phyloP scores from a whole-genome alignment of 2,888 invertebrate species.

The Hedychridium roseum region DNA sequence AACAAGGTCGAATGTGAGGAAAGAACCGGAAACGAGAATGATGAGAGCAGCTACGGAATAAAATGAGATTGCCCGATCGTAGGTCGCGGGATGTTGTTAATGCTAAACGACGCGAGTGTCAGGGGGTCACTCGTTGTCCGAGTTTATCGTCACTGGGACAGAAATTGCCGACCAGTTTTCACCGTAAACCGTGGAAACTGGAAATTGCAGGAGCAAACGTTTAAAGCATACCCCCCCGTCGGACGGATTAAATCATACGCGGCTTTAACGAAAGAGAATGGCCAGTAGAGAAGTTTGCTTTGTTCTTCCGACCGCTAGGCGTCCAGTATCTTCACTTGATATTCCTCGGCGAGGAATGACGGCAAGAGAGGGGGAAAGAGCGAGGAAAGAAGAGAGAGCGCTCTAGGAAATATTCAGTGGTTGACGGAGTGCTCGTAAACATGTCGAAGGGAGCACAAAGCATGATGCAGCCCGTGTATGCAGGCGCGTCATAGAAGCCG shows the following conservation, averaged over 20 bases:
- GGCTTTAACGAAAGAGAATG: too few relatives aligned
- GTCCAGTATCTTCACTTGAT: too few relatives aligned
- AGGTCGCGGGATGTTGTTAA: constrained; percentile 19
- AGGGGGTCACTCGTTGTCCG: constrained; percentile 10
- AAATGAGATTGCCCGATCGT: constrained; percentile 13
- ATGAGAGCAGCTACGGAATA: too few relatives aligned
- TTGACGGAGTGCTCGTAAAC: constrained; percentile 39
- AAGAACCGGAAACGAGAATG: constrained; percentile 13
- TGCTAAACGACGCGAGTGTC: constrained; percentile 17
- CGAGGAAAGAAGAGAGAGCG: constrained; percentile 14
- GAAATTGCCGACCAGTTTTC: constrained; percentile 1
- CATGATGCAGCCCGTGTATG: background rate
- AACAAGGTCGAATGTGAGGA: background rate
- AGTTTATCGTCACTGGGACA: constrained; percentile 5
- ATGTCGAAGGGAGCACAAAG: constrained; percentile 18
- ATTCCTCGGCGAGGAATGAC: too few relatives aligned
- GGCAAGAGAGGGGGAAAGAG: constrained; percentile 7
- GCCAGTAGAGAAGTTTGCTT: too few relatives aligned
- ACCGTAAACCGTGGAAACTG: too few relatives aligned
- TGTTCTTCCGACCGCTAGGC: too few relatives aligned
- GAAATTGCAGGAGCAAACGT: constrained; percentile 12
- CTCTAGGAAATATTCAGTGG: constrained; percentile 26
- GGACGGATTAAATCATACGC: constrained; percentile 24
- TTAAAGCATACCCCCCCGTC: too few relatives aligned
- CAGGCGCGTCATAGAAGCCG: constrained; percentile 25